These are phyloP conservation scores for Antigone vipio DNA, from an alignment of 2,113 vertebrate species.

Conservation along the genomic window DNA sequence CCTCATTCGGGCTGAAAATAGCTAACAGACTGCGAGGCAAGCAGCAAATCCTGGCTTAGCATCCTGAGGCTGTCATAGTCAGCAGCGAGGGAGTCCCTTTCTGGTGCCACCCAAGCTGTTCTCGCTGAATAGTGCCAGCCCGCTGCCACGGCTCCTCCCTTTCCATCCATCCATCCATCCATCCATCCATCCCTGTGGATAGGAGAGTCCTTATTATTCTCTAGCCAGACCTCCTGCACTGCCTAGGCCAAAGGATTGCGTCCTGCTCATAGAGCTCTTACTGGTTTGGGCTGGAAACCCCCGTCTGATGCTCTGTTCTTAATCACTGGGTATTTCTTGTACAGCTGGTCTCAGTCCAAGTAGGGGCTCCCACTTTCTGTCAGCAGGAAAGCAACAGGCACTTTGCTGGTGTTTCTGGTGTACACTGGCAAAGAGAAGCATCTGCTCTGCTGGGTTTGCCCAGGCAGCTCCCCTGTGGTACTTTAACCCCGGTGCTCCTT, in stretches of 20 bases:
- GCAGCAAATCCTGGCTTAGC: not conserved
- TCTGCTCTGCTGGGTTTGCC: not conserved
- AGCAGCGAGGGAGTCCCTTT: conserved; percentile 16
- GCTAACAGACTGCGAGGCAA: not conserved
- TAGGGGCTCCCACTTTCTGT: not conserved
- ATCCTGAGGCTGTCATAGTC: not conserved
- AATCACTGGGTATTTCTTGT: not conserved
- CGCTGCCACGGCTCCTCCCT: not conserved
- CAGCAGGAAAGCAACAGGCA: not conserved
- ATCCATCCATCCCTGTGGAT: not conserved
- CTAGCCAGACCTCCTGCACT: not conserved
- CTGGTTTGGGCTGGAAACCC: not conserved
- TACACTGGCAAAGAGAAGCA: rapidly evolving
- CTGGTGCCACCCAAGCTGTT: conserved; percentile 33
- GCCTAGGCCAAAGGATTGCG: not conserved
- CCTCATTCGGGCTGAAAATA: conserved; percentile 26
- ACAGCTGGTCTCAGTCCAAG: not conserved
- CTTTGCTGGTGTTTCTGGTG: not conserved
- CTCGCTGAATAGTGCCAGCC: not conserved
- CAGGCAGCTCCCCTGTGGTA: not conserved
- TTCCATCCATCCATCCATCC: not conserved
- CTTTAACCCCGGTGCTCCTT: not conserved
- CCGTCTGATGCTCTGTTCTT: rapidly evolving
- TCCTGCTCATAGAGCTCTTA: not conserved
- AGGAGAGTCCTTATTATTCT: not conserved